phyloP scores from a whole-genome alignment of 1,140 invertebrate genomes.

The Eumaeus atala region DNA sequence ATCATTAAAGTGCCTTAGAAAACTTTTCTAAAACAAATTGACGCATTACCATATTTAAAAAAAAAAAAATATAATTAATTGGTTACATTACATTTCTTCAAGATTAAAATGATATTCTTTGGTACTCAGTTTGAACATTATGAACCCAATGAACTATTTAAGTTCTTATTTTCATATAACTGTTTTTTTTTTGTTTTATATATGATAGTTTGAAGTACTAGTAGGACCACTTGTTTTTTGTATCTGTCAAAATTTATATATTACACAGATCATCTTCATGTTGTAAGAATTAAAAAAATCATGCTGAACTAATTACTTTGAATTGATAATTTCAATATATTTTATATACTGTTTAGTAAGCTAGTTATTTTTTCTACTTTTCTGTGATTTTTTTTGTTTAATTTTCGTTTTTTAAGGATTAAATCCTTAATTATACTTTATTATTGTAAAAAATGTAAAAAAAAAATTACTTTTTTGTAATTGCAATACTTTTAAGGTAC shows the following conservation, averaged over 20 bases:
- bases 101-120: conserved; percentile 24
- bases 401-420: conserved; percentile 48
- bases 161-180: conserved; percentile 33
- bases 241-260: too few relatives aligned
- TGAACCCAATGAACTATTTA: conserved; percentile 19
- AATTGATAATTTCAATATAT: too few relatives aligned
- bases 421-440: conserved; percentile 31
- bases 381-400: conserved; percentile 59
- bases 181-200: conserved; percentile 29
- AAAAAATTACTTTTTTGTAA: conserved; percentile 1
- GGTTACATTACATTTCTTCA: too few relatives aligned
- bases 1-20: background rate
- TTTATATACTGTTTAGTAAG: conserved; percentile 36
- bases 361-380: conserved; percentile 43
- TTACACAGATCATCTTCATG: too few relatives aligned
- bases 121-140: conserved; percentile 38
- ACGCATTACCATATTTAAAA: background rate
- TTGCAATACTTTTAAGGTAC: conserved; percentile 1
- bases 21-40: background rate
- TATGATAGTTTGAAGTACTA: conserved; percentile 21
- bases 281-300: too few relatives aligned
- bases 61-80: background rate
- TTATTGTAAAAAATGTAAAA: conserved; percentile 12
- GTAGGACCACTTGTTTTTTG: too few relatives aligned
- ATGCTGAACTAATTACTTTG: too few relatives aligned